A percentile compares a stretch with the other conserved stretches of the same genome.
These are phyloP conservation scores for Helarctos malayanus DNA, from an alignment of 2,797 vertebrate genomes.

Conservation along the genomic window DNA sequence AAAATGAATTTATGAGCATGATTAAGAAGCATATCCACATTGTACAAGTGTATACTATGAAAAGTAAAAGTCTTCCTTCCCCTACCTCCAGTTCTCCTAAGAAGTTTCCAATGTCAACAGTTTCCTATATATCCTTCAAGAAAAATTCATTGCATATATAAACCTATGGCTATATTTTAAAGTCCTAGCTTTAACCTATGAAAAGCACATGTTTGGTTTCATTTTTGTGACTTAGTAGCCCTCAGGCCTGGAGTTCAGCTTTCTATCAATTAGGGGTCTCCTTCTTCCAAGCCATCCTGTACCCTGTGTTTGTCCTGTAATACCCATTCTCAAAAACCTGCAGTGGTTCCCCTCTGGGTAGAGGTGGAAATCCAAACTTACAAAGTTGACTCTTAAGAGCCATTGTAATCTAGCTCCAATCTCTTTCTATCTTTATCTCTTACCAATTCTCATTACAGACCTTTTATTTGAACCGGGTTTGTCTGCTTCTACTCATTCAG, in stretches of 20 bases:
- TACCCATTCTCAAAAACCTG: not conserved
- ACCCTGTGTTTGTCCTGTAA: not conserved
- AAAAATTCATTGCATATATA: not conserved
- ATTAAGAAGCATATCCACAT: constrained; percentile 5
- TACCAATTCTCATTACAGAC: not conserved
- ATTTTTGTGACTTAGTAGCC: not conserved
- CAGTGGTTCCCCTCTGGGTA: not conserved
- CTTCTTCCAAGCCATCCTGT: not conserved
- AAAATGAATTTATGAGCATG: not conserved
- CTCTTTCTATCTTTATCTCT: not conserved
- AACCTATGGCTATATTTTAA: constrained; percentile 32
- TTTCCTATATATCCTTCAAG: not conserved
- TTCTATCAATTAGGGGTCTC: not conserved
- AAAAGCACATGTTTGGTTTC: not conserved
- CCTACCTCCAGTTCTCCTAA: not conserved
- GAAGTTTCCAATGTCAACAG: not conserved
- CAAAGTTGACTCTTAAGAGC: not conserved
- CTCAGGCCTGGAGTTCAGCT: not conserved
- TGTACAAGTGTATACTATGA: not conserved
- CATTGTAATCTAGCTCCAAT: not conserved
- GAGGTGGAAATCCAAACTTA: not conserved
- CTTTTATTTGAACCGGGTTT: not conserved
- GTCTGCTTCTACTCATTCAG: not conserved
- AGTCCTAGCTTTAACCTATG: constrained; percentile 21
- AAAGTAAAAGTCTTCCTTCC: constrained; percentile 4